phyloP scores from a whole-genome alignment of 2,797 vertebrate species.

The Esox masquinongy region DNA sequence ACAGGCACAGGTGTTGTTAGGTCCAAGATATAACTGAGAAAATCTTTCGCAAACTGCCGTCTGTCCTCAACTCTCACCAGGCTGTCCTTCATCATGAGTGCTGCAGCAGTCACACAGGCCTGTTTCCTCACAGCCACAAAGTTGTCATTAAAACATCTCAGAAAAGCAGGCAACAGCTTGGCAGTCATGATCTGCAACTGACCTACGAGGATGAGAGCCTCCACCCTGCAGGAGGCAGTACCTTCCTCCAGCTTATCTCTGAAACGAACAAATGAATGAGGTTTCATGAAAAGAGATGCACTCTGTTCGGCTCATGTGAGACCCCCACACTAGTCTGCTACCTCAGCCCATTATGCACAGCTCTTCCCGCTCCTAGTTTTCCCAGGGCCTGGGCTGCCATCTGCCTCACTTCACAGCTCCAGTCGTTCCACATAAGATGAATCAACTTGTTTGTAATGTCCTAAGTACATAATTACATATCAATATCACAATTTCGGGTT shows the following conservation, averaged over 20 bases:
- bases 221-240: slow-evolving; percentile 55
- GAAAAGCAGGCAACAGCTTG: slow-evolving; percentile 71
- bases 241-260: slow-evolving; percentile 64
- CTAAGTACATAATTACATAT: slow-evolving; percentile 43
- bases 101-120: slow-evolving; percentile 73
- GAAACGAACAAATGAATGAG: background rate
- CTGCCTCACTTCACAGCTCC: slow-evolving; percentile 66
- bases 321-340: slow-evolving; percentile 31
- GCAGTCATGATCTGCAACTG: slow-evolving; percentile 73
- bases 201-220: slow-evolving; percentile 70
- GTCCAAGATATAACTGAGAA: background rate
- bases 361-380: slow-evolving; percentile 65
- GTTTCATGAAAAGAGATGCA: background rate
- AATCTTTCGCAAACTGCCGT: background rate
- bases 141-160: slow-evolving; percentile 71
- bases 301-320: background rate
- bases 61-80: slow-evolving; percentile 47
- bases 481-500: background rate
- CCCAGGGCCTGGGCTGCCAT: slow-evolving; percentile 69
- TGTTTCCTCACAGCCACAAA: slow-evolving; percentile 68
- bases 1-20: background rate
- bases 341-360: slow-evolving; percentile 72
- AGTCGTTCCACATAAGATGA: slow-evolving; percentile 78
- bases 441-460: slow-evolving; percentile 72
- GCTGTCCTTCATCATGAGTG: slow-evolving; percentile 65